Evolutionary conservation across 2,797 vertebrate species (phyloP), one percentile per base, ranked within the genome.

Genomic region (Kryptolebias ocellatus): DNA sequence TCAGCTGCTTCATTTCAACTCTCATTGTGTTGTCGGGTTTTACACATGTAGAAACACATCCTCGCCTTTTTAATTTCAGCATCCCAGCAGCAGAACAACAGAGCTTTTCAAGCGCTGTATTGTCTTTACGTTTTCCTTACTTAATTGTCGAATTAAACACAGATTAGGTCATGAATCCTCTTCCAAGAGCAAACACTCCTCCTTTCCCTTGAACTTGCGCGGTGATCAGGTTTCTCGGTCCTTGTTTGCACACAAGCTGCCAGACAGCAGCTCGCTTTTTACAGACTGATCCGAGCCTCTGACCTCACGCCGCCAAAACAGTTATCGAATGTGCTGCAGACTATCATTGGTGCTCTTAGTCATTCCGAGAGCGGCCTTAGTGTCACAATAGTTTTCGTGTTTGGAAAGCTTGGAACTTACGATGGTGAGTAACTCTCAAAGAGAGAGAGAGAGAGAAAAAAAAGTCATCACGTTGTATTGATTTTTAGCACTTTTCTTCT

Each of bases 231-330:
- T 79, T 76, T 75, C 70, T 67, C 68, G 65, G 66, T 65, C 74
- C 56, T 55, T 54, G 24, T 72, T 68, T 8, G 60, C 50, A 9
- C 46, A 65, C 55, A 29, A 56, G 52, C 60, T 73, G 65, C 63
- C 64, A 60, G 73, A 67, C 59, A 82, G 68, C 20, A 4, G 78
- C 59, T 81, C 78, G 56, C 71, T 87, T 79, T 24, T 74, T 80
- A 76, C 83, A 86, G 81, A 88, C 81, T 75, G 74, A 80, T 84
- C 85, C 78, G 78, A 81, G 79, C 73, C 66, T 86, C 67, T 52
- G 44, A 28, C 64, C 29, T 64, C 12, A 17, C n/a, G 67, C 74
- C 81, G 86, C 87, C 83, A 87, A 82, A 24, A 70, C 76, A 51
- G 61, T 83, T 85, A 86, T 86, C 39, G 76, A 88, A 83, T 82